Base-by-base conservation (phyloP, 92 coral and sea anemone genomes). In the Siderastrea siderea region DNA sequence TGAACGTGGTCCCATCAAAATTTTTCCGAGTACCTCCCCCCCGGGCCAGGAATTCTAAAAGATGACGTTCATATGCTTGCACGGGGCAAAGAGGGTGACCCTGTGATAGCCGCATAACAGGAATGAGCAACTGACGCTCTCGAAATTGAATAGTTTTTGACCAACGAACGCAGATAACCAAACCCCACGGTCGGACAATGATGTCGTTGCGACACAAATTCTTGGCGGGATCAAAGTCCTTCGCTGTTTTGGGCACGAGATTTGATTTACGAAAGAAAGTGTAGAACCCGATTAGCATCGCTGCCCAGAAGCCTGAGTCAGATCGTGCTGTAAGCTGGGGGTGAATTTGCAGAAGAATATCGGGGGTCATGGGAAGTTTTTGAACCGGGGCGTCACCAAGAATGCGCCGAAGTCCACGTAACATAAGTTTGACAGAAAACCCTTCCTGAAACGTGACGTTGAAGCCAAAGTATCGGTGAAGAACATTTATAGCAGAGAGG, bases 401-500 rank as follows among this genome's bases (percentile, higher is more conserved):
- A 26, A 26, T 26, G 38, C 47, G 44, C 43, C 68, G 47, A 16
- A 63, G 68, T 11, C 80, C 80, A 3, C 80, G 53, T 11, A 58
- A 15, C 54, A 76, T 44, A 1, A 76, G 82, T 61, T 48, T 78
- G 59, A 78, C 47, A 59, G 82, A 7, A 47, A 78, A 76, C 2
- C 46, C 49, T 15, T 83, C 79, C 59, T 83, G 80, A 59, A 78
- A 47, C 8, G 71, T 78, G 71, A 78, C 82, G n/a, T 62, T 15
- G 47, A 47, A 9, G 14, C 82, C 82, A 78, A 62, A 63, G 47
- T 78, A 71, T 3, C 46, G 57, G 10, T 78, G 82, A 7, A 78
- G 82, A 16, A 78, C 70, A 17, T 83, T 83, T 1, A 83, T 83
- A 15, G 87, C 80, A 4, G 71, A 73, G 11, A 83, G 59, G 26